Percentiles rank a stretch among this genome's conserved stretches.
These are phyloP conservation scores for Tetrax tetrax DNA, from an alignment of 2,113 vertebrate genomes.

Conservation along the genomic window DNA sequence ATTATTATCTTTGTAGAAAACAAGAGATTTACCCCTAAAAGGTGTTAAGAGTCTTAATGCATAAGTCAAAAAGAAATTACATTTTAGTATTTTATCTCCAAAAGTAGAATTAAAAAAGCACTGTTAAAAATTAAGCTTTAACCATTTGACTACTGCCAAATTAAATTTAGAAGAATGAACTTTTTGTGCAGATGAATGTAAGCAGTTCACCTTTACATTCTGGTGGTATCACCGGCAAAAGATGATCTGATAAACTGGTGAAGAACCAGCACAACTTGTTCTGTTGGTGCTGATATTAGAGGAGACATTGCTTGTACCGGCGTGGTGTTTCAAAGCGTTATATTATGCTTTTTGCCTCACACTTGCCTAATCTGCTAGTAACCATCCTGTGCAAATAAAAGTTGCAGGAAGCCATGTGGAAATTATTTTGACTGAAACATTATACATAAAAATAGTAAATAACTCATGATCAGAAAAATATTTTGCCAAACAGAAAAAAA, in stretches of 20 bases:
- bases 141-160: neutral
- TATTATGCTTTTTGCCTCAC: neutral
- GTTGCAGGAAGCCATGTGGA: neutral
- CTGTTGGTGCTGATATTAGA: neutral
- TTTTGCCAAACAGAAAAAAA: neutral
- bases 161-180: neutral
- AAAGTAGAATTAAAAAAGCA: neutral
- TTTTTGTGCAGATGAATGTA: neutral
- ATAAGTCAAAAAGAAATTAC: neutral
- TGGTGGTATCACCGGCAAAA: neutral
- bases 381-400: neutral
- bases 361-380: neutral
- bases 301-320: neutral
- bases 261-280: neutral
- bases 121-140: neutral
- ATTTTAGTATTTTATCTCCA: neutral
- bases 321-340: neutral
- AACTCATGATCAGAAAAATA: neutral
- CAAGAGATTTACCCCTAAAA: neutral
- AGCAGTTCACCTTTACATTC: neutral
- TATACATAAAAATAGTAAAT: neutral
- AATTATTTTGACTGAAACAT: constrained; percentile 1
- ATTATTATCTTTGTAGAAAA: neutral
- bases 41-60: neutral
- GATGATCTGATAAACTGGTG: neutral